phyloP scores from a whole-genome alignment of 1,140 invertebrate species.

The Habropoda laboriosa region DNA sequence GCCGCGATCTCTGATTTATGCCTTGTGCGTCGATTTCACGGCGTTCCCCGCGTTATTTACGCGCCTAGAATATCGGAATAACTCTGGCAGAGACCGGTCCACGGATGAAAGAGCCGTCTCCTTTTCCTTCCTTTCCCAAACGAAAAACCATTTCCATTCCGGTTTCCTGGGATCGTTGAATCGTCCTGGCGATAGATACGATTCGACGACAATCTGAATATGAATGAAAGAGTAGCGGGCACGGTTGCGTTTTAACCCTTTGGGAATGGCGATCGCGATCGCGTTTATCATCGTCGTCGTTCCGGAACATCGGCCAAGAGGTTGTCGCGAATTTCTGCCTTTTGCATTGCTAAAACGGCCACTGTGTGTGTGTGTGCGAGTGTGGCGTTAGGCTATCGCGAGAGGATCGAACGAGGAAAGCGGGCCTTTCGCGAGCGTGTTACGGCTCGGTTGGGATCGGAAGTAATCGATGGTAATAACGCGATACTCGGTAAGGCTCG shows the following conservation, averaged over 20 bases:
- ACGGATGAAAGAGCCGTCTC: constrained; percentile 34
- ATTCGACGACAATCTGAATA: constrained; percentile 56
- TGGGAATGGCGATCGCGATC: background rate
- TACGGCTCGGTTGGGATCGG: background rate
- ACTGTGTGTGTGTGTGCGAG: too few relatives aligned
- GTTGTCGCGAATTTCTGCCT: constrained; percentile 17
- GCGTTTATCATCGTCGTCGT: constrained; percentile 44
- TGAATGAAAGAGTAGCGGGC: constrained; percentile 33
- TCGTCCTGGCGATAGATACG: constrained; percentile 19
- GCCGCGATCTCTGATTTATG: constrained; percentile 52
- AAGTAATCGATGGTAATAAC: constrained; percentile 47
- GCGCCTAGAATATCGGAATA: constrained; percentile 16
- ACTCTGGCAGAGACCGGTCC: constrained; percentile 35
- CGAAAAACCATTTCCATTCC: constrained; percentile 37
- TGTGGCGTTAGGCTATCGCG: background rate
- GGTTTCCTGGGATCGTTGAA: constrained; percentile 33
- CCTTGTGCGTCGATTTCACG: constrained; percentile 45
- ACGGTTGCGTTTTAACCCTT: too few relatives aligned
- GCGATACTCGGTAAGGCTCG: background rate
- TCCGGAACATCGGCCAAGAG: constrained; percentile 5
- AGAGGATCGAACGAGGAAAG: constrained; percentile 21
- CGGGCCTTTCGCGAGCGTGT: constrained; percentile 9
- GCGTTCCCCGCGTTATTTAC: constrained; percentile 52
- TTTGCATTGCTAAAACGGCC: constrained; percentile 50
- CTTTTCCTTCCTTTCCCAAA: background rate